A percentile compares a stretch with the other conserved stretches of the same genome.
These are phyloP conservation scores for Nibea coibor DNA, from an alignment of 2,113 vertebrate genomes.

Conservation along the genomic window DNA sequence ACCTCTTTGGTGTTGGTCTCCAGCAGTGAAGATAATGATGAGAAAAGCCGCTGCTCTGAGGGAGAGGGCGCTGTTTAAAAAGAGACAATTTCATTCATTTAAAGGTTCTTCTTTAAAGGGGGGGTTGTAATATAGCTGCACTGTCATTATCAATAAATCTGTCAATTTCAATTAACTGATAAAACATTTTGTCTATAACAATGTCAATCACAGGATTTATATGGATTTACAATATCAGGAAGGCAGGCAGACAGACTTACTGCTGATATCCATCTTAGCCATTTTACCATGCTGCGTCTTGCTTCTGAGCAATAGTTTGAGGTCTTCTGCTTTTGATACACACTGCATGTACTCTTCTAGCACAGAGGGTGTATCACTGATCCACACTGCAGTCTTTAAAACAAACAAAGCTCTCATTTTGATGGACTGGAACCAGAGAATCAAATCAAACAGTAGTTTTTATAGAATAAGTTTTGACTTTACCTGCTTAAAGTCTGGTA, in stretches of 20 bases:
- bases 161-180: neutral
- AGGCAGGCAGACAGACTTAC: conserved; percentile 54
- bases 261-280: conserved; percentile 36
- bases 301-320: conserved; percentile 67
- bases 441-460: neutral
- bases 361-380: conserved; percentile 61
- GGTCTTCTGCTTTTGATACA: conserved; percentile 58
- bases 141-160: neutral
- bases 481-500: conserved; percentile 80
- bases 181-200: neutral
- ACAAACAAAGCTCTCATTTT: conserved; percentile 25
- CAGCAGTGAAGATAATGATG: conserved; percentile 44
- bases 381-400: conserved; percentile 69
- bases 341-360: conserved; percentile 68
- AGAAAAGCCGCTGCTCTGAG: conserved; percentile 59
- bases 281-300: conserved; percentile 29
- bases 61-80: conserved; percentile 35
- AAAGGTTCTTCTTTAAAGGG: neutral
- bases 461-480: neutral
- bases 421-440: neutral
- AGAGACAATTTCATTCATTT: conserved; percentile 2
- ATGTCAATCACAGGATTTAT: neutral
- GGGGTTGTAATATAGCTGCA: neutral
- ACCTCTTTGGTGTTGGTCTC: neutral
- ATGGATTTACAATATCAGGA: neutral